Percentiles rank a stretch among this genome's conserved stretches.
Evolutionary conservation across 2,888 invertebrate genomes (phyloP).

Genomic region (Trimorus sp.): DNA sequence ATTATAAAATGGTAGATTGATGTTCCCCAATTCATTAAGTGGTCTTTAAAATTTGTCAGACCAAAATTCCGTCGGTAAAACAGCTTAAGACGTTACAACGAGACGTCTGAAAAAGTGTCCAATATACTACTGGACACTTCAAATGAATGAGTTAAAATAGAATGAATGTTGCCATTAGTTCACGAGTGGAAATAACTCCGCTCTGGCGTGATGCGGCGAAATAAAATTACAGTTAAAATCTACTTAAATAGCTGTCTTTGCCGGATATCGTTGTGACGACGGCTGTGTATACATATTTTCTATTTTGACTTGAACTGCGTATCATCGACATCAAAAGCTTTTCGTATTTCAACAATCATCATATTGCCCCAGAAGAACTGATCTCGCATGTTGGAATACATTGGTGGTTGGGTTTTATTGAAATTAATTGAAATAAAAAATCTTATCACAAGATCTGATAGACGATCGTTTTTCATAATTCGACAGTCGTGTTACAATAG

Average conservation of each 20-base stretch:
- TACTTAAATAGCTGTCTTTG: conserved; percentile 53
- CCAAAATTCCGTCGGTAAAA: too few species aligned
- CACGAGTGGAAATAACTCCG: conserved; percentile 36
- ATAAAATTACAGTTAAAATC: conserved; percentile 51
- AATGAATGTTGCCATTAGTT: conserved; percentile 39
- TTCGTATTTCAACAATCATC: conserved; percentile 17
- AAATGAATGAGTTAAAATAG: conserved; percentile 18
- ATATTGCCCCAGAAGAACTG: conserved; percentile 1
- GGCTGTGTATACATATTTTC: conserved; percentile 25
- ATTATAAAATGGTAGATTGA: too few species aligned
- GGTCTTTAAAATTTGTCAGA: too few species aligned
- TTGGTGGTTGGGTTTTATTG: too few species aligned
- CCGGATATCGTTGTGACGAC: conserved; percentile 20
- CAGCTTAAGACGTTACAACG: too few species aligned
- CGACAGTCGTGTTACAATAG: too few species aligned
- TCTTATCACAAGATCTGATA: too few species aligned
- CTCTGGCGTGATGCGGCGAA: conserved; percentile 26
- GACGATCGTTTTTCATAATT: too few species aligned
- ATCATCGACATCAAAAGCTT: conserved; percentile 21
- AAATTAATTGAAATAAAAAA: too few species aligned
- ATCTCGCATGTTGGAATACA: conserved; percentile 4
- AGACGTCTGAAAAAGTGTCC: too few species aligned
- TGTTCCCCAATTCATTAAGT: too few species aligned
- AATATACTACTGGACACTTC: too few species aligned
- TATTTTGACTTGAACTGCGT: conserved; percentile 25